Percentiles rank a stretch among this genome's conserved stretches.
These are phyloP conservation scores for Limnephilus rhombicus DNA, from an alignment of 2,888 invertebrate genomes.

Conservation along the genomic window DNA sequence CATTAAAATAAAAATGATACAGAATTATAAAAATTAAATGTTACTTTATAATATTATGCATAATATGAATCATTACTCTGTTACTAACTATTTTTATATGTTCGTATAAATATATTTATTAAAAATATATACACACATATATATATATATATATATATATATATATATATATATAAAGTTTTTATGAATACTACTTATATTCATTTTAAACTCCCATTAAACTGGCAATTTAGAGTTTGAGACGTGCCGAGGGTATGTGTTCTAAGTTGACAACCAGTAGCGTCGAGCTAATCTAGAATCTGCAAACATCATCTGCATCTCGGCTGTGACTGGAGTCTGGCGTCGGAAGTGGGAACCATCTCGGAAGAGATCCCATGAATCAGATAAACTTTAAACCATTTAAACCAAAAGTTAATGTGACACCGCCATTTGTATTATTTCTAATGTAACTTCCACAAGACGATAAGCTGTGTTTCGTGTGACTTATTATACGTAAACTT, in stretches of 20 bases:
- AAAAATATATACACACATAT: no score
- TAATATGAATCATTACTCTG: no score
- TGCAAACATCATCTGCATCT: not conserved
- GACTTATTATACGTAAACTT: not conserved
- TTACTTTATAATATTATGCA: no score
- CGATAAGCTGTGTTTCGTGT: not conserved
- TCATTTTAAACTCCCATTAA: not conserved
- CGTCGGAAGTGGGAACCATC: not conserved
- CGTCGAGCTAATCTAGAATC: constrained; percentile 5
- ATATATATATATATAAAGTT: no score
- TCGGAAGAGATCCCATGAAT: not conserved
- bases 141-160: no score
- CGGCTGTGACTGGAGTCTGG: not conserved
- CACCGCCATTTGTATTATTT: constrained; percentile 10
- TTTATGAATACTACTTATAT: no score
- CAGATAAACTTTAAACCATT: constrained; percentile 4
- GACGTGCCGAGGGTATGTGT: not conserved
- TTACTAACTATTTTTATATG: no score
- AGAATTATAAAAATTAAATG: no score
- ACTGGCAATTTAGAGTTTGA: not conserved
- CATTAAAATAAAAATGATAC: no score
- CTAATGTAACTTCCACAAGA: constrained; percentile 11
- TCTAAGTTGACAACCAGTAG: not conserved
- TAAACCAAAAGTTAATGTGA: constrained; percentile 13
- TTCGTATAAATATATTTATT: no score